Evolutionary conservation across 2,113 vertebrate species (phyloP).

Genomic region (Arizona elegans): DNA sequence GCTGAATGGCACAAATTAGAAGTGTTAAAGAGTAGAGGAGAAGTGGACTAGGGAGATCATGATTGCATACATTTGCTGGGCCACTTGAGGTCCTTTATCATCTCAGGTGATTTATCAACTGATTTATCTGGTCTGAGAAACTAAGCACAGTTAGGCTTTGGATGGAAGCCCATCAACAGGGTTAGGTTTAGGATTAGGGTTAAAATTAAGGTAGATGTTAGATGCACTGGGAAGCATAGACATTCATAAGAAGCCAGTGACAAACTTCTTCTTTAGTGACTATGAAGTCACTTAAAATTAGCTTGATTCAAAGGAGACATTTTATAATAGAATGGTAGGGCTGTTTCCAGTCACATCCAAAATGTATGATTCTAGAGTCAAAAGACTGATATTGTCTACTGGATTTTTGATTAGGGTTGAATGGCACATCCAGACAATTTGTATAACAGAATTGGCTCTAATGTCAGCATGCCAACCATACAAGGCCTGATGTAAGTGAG

Average conservation of each 20-base stretch:
- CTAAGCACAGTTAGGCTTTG: not conserved
- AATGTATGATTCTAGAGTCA: not conserved
- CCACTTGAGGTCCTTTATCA: not conserved
- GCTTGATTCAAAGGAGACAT: not conserved
- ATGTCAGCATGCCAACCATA: not conserved
- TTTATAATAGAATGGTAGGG: not conserved
- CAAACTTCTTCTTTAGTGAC: not conserved
- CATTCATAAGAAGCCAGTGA: not conserved
- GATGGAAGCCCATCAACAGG: not conserved
- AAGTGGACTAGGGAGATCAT: not conserved
- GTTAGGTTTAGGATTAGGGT: not conserved
- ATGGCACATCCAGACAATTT: not conserved
- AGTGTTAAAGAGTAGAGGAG: not conserved
- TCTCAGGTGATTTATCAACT: not conserved
- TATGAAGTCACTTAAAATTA: not conserved
- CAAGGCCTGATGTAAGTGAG: not conserved
- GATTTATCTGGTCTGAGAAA: not conserved
- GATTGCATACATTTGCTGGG: not conserved
- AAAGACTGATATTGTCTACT: not conserved
- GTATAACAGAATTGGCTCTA: not conserved
- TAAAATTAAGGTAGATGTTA: not conserved
- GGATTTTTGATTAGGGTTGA: not conserved
- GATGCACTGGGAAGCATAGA: not conserved
- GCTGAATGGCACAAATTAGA: not conserved
- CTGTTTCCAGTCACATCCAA: not conserved